Percentiles rank a stretch among this genome's conserved stretches.
Evolutionary conservation across 1,140 invertebrate species (phyloP).

Genomic region (Trichomalopsis sarcophagae): DNA sequence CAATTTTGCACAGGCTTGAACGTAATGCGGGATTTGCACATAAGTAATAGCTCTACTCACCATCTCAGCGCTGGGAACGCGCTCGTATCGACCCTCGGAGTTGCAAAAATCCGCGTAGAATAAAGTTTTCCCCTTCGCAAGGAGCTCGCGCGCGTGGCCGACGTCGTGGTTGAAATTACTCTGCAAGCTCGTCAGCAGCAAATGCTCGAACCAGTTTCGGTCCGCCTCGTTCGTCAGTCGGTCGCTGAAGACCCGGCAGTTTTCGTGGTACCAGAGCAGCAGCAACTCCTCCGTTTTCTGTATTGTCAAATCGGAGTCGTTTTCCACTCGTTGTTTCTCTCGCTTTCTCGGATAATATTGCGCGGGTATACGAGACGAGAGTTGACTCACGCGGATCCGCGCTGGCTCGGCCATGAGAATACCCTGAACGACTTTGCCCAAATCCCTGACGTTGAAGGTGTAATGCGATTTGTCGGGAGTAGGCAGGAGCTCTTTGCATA

Average conservation of each 20-base stretch:
- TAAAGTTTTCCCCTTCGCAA: background rate
- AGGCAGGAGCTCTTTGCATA: constrained; percentile 78
- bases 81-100: constrained; percentile 55
- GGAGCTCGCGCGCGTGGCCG: background rate
- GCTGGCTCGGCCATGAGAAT: constrained; percentile 78
- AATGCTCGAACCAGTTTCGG: constrained; percentile 77
- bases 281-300: constrained; percentile 54
- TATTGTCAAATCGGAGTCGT: background rate
- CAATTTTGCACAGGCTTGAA: too few species aligned
- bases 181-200: constrained; percentile 76
- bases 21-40: too few species aligned
- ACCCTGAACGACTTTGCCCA: constrained; percentile 87
- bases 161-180: constrained; percentile 79
- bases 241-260: constrained; percentile 82
- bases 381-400: constrained; percentile 69
- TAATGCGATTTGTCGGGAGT: constrained; percentile 84
- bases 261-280: constrained; percentile 83
- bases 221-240: constrained; percentile 80
- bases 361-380: too few species aligned
- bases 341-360: too few species aligned
- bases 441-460: constrained; percentile 82
- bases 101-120: constrained; percentile 61
- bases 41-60: constrained; percentile 45
- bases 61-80: constrained; percentile 54
- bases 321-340: background rate